Evolutionary conservation across 2,888 invertebrate genomes (phyloP), one percentile per base, ranked within the genome.

Genomic region (Drosophila macrothrix): DNA sequence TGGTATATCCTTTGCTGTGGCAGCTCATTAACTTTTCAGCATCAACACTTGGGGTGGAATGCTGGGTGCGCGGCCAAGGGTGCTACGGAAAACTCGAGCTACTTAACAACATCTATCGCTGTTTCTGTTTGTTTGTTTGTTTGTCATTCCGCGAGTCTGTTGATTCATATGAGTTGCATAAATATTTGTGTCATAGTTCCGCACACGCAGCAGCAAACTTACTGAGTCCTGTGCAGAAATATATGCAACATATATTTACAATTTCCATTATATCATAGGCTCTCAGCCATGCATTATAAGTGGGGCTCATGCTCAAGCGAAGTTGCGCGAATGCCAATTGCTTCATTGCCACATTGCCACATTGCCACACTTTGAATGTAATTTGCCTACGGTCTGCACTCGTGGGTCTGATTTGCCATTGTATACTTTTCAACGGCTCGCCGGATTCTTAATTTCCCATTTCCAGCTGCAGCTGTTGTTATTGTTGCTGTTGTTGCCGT

Each of bases 81-180:
- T 68, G 78, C 82, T 81, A 76, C 67, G 76, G 50, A 84, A 80
- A 78, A 89, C 90, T 90, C 82, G 76, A 90, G 88, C 85, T 78
- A 87, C 89, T 90, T 87, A 90, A 79, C 81, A 73, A 75, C 82
- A 87, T 78, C 70, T 75, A 80, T 84, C 67, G 66, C 74, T 72
- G 83, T 80, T 79, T 62, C 67, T 68, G 70, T 56, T 58, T 66
- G 39, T 31, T 67, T 58, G 58, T 33, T 37, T 59, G 65, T 31
- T 71, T 71, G 65, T 60, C 63, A 69, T 73, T 66, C 73, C 62
- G 41, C 50, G 75, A 54, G 50, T 62, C 56, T 78, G 80, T 70
- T 73, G 54, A 82, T 70, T 75, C 83, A 75, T 80, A 73, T 77
- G 81, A 73, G 79, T 85, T 78, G 69, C 63, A 80, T 77, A 84